These are phyloP conservation scores for Hoplodrina blanda DNA, from an alignment of 2,888 invertebrate genomes.

Conservation along the genomic window DNA sequence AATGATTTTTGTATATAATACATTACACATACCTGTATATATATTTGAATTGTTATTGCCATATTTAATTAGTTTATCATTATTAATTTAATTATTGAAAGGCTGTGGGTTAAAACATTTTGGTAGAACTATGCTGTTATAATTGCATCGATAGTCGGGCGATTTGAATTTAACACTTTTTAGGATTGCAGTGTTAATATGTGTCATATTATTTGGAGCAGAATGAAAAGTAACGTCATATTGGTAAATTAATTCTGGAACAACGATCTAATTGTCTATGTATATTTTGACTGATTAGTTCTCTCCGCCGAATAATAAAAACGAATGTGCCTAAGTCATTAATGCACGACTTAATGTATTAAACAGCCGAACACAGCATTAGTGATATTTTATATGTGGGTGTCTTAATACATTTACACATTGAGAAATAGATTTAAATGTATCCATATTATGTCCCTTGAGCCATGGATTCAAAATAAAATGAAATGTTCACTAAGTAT, in stretches of 20 bases:
- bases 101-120: no score
- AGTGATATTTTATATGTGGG: slow-evolving; percentile 72
- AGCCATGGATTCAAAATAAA: slow-evolving; percentile 36
- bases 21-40: no score
- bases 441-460: slow-evolving; percentile 53
- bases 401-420: slow-evolving; percentile 49
- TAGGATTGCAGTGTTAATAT: background rate
- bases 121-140: no score
- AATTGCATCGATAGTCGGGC: background rate
- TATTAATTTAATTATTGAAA: no score
- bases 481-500: background rate
- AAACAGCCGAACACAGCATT: slow-evolving; percentile 77
- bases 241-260: background rate
- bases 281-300: slow-evolving; percentile 16
- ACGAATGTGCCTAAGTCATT: slow-evolving; percentile 17
- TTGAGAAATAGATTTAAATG: slow-evolving; percentile 49
- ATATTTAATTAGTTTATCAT: no score
- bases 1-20: no score
- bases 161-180: slow-evolving; percentile 7
- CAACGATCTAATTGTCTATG: background rate
- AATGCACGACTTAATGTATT: slow-evolving; percentile 57
- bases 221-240: background rate
- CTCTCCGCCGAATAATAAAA: slow-evolving; percentile 35
- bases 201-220: background rate
- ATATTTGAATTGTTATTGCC: no score